Conservation (phyloP, 1,140 invertebrate species). For the Pomacea maculata region DNA sequence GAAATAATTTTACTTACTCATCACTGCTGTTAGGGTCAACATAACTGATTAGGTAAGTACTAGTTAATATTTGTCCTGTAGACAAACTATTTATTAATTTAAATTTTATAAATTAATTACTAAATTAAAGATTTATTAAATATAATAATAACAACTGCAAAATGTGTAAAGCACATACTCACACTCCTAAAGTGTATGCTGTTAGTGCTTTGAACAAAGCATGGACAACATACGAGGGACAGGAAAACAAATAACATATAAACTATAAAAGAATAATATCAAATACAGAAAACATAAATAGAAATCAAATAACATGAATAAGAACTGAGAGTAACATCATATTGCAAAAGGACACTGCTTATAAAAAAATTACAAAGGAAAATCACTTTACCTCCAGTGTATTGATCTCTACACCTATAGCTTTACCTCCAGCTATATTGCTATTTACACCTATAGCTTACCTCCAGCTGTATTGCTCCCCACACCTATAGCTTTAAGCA, state of each 20-base stretch:
- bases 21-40: constrained; percentile 4
- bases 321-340: too few species aligned
- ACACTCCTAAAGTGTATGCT: too few species aligned
- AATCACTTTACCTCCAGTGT: neutral
- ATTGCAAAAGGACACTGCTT: neutral
- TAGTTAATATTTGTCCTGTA: neutral
- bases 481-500: constrained; percentile 29
- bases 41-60: neutral
- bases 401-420: neutral
- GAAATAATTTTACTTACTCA: neutral
- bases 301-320: too few species aligned
- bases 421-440: neutral
- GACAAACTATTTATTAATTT: neutral
- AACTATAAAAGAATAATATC: too few species aligned
- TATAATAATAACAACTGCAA: neutral
- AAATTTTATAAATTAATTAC: neutral
- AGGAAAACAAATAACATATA: too few species aligned
- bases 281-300: too few species aligned
- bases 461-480: neutral
- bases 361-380: neutral
- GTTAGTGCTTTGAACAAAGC: too few species aligned
- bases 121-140: neutral
- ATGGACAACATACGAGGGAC: too few species aligned
- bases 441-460: neutral
- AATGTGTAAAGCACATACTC: too few species aligned